phyloP scores from a whole-genome alignment of 1,140 invertebrate genomes.

The Monochamus saltuarius region DNA sequence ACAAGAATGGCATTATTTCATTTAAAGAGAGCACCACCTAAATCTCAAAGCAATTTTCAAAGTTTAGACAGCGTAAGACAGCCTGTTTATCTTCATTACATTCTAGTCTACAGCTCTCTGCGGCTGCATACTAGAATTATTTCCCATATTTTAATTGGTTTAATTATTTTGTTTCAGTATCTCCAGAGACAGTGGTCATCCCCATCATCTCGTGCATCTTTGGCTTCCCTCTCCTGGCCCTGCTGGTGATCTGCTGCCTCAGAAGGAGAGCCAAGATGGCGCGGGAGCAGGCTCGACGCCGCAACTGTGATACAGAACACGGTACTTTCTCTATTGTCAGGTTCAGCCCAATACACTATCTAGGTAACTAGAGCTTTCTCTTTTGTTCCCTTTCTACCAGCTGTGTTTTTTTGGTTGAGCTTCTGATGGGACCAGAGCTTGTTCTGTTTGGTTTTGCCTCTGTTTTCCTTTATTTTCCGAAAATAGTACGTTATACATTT shows the following conservation, averaged over 20 bases:
- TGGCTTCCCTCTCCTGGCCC: slow-evolving; percentile 79
- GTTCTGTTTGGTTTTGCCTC: slow-evolving; percentile 10
- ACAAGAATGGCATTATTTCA: too few species aligned
- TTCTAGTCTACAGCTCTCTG: too few species aligned
- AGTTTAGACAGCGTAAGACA: too few species aligned
- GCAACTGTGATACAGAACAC: slow-evolving; percentile 76
- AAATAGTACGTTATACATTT: too few species aligned
- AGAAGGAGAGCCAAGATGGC: slow-evolving; percentile 78
- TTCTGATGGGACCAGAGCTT: neutral
- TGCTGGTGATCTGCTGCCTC: slow-evolving; percentile 84
- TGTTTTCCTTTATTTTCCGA: slow-evolving; percentile 10
- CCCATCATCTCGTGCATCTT: slow-evolving; percentile 88
- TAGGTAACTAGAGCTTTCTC: slow-evolving; percentile 58
- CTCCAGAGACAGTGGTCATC: slow-evolving; percentile 83
- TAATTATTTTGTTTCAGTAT: slow-evolving; percentile 63
- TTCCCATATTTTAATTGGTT: neutral
- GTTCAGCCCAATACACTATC: slow-evolving; percentile 70
- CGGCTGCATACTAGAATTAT: too few species aligned
- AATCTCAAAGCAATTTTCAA: too few species aligned
- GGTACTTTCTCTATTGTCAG: slow-evolving; percentile 77
- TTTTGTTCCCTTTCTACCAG: slow-evolving; percentile 25
- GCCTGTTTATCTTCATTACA: too few species aligned
- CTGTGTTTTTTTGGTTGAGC: slow-evolving; percentile 25
- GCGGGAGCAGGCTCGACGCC: slow-evolving; percentile 71
- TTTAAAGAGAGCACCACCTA: too few species aligned